Percentiles rank a stretch among this genome's conserved stretches.
Conservation (phyloP, 2,797 vertebrate genomes). For the Thaleichthys pacificus region DNA sequence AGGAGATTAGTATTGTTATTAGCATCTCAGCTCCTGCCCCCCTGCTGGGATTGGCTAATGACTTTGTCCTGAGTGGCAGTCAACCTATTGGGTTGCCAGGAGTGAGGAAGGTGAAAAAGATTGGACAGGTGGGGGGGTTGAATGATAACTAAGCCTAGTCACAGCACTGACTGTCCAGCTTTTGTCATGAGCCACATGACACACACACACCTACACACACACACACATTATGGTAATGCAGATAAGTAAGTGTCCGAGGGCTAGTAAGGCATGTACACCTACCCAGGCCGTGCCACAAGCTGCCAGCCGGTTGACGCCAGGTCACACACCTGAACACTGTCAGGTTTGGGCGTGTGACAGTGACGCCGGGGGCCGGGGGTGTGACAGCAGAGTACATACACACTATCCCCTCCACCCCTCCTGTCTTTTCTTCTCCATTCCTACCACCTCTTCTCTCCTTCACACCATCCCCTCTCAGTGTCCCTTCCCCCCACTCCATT, state of each 20-base stretch:
- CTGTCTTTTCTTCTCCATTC: neutral
- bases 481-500: constrained; percentile 28
- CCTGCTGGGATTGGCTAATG: constrained; percentile 74
- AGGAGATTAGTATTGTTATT: constrained; percentile 70
- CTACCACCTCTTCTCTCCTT: constrained; percentile 8
- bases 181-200: neutral
- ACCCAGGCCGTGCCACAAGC: too few relatives aligned
- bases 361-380: too few relatives aligned
- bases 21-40: constrained; percentile 61
- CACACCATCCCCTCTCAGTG: constrained; percentile 40
- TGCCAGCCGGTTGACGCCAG: too few relatives aligned
- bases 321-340: too few relatives aligned
- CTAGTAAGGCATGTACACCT: too few relatives aligned
- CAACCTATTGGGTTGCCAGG: constrained; percentile 66
- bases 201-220: too few relatives aligned
- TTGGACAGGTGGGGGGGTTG: constrained; percentile 56
- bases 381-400: too few relatives aligned
- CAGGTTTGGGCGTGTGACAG: too few relatives aligned
- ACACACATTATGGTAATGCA: too few relatives aligned
- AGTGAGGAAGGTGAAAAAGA: constrained; percentile 50
- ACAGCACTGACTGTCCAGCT: constrained; percentile 58
- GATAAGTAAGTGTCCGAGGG: too few relatives aligned
- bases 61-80: constrained; percentile 67
- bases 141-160: constrained; percentile 64
- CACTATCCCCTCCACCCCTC: neutral